Evolutionary conservation across 2,113 vertebrate species (phyloP).

Genomic region (Ardeotis arabs): DNA sequence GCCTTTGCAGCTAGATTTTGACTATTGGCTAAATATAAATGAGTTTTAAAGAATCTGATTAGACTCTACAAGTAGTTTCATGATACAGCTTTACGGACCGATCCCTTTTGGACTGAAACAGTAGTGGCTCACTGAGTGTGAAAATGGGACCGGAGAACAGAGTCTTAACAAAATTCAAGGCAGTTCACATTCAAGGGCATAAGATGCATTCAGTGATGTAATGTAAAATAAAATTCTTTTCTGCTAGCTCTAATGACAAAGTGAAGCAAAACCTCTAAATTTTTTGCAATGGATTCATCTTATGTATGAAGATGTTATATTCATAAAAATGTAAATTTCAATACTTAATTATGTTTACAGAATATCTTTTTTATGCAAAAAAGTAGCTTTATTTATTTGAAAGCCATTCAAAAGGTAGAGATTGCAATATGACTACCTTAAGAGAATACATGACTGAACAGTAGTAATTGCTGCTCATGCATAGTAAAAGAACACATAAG

Average conservation of each 20-base stretch:
- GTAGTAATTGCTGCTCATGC: constrained; percentile 23
- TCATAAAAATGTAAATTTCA: constrained; percentile 25
- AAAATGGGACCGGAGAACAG: constrained; percentile 36
- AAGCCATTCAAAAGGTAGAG: not conserved
- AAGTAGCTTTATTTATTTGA: not conserved
- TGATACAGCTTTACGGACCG: constrained; percentile 2
- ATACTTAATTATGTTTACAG: constrained; percentile 21
- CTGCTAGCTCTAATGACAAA: not conserved
- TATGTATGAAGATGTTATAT: not conserved
- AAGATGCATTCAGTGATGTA: not conserved
- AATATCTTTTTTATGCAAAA: not conserved
- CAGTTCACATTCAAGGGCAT: not conserved
- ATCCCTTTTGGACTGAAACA: constrained; percentile 13
- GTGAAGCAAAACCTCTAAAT: not conserved
- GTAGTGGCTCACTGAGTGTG: constrained; percentile 19
- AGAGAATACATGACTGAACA: not conserved
- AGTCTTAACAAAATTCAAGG: constrained; percentile 16
- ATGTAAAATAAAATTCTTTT: not conserved
- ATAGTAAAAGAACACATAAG: constrained; percentile 29
- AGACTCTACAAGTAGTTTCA: not conserved
- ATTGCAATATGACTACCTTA: not conserved
- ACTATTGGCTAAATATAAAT: constrained; percentile 3
- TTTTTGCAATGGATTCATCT: not conserved
- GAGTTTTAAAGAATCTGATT: constrained; percentile 20
- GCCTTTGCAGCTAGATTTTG: not conserved